Evolutionary conservation across 2,888 invertebrate species (phyloP).

Genomic region (Polyploca ridens): DNA sequence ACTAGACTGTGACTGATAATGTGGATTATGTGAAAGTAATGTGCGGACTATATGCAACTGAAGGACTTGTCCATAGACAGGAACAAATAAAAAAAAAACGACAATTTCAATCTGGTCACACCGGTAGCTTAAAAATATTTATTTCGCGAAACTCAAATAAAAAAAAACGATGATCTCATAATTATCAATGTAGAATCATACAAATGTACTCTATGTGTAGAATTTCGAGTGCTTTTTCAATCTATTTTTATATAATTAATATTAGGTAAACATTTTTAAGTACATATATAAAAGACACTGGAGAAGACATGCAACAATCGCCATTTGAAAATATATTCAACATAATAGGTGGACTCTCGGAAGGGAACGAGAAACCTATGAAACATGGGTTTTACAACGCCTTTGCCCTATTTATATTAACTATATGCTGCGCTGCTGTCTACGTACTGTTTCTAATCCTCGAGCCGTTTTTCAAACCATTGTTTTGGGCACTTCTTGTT

Average conservation of each 20-base stretch:
- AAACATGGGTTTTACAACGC: conserved; percentile 97
- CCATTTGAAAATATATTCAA: conserved; percentile 88
- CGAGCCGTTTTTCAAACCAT: conserved; percentile 95
- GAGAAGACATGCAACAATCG: conserved; percentile 77
- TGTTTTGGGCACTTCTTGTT: conserved; percentile 97
- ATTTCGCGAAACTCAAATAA: no score
- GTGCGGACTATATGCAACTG: no score
- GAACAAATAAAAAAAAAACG: no score
- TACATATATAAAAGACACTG: conserved; percentile 19
- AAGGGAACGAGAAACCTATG: conserved; percentile 94
- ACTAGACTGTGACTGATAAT: no score
- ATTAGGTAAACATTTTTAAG: conserved; percentile 13
- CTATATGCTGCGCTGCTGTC: conserved; percentile 87
- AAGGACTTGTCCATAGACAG: no score
- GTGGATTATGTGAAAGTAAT: no score
- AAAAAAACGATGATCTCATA: conserved; percentile 62
- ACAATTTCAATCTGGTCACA: no score
- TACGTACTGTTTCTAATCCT: conserved; percentile 93
- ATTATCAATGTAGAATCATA: conserved; percentile 23
- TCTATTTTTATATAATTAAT: conserved; percentile 16
- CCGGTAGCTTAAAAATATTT: no score
- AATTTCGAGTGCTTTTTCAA: conserved; percentile 16
- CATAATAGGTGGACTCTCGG: conserved; percentile 87
- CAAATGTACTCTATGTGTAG: no score
- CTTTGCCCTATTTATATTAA: conserved; percentile 90